Evolutionary conservation across 2,113 vertebrate species (phyloP).

Genomic region (Python bivittatus): DNA sequence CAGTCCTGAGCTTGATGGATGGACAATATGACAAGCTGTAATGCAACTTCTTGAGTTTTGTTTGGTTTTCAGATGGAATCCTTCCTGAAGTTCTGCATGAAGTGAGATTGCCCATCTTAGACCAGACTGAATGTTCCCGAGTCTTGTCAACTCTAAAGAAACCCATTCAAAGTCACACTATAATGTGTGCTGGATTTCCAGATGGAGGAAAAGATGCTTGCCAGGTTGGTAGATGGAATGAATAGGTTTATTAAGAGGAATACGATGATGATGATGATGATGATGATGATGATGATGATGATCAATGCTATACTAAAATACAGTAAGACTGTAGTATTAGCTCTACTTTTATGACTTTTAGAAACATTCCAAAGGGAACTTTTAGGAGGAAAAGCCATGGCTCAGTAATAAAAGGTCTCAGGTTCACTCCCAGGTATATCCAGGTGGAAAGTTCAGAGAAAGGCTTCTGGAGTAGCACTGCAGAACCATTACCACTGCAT

Average conservation of each 20-base stretch:
- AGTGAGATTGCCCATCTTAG: slow-evolving; percentile 81
- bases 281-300: neutral
- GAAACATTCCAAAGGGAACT: neutral
- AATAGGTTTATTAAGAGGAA: neutral
- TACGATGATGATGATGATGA: neutral
- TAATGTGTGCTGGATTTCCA: slow-evolving; percentile 85
- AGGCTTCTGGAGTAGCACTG: neutral
- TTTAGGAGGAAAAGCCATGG: neutral
- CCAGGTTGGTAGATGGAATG: slow-evolving; percentile 73
- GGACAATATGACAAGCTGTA: neutral
- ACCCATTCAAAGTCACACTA: slow-evolving; percentile 66
- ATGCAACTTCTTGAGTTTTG: neutral
- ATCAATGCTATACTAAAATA: neutral
- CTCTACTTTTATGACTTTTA: neutral
- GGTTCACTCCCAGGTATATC: neutral
- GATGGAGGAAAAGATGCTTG: slow-evolving; percentile 85
- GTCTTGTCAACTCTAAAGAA: slow-evolving; percentile 74
- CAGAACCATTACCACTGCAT: neutral
- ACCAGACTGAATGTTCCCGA: slow-evolving; percentile 71
- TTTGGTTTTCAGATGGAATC: slow-evolving; percentile 72
- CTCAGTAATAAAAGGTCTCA: neutral
- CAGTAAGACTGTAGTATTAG: neutral
- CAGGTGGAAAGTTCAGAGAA: neutral
- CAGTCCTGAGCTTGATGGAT: neutral
- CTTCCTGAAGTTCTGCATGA: slow-evolving; percentile 76